A percentile compares a stretch with the other conserved stretches of the same genome.
Evolutionary conservation across 2,797 vertebrate species (phyloP).

Genomic region (Arrhamphus sclerolepis): DNA sequence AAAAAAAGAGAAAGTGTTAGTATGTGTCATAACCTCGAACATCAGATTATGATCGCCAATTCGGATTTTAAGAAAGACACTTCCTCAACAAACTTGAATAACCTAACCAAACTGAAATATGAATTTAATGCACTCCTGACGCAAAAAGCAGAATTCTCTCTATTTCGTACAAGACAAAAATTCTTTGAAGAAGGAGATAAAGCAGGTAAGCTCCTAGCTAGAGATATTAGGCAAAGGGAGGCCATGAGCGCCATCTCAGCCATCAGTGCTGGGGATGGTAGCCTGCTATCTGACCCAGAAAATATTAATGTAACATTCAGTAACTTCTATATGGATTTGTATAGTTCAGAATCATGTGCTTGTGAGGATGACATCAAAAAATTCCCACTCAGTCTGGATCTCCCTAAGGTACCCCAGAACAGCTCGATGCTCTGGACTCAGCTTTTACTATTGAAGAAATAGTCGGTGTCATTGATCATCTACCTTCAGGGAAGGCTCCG

Average conservation of each 20-base stretch:
- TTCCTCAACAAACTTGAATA: not conserved
- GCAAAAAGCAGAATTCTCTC: not conserved
- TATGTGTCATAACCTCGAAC: not conserved
- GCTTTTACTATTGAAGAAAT: not conserved
- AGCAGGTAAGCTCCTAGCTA: not conserved
- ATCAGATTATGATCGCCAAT: not conserved
- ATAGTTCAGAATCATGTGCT: not conserved
- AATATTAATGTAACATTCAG: not conserved
- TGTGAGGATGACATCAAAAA: not conserved
- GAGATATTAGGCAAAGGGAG: not conserved
- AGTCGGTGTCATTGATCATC: not conserved
- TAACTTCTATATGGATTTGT: not conserved
- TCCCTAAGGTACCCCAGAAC: not conserved
- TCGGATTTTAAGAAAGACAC: not conserved
- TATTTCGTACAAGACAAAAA: not conserved
- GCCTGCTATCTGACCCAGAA: accelerated
- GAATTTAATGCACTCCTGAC: not conserved
- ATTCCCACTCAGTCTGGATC: not conserved
- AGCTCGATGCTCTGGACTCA: not conserved
- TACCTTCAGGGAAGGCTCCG: not conserved
- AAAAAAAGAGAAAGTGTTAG: not conserved
- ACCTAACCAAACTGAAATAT: not conserved
- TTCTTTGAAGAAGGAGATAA: too few species aligned
- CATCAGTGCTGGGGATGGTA: not conserved
- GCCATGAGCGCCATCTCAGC: not conserved